Conservation (phyloP, 2,113 vertebrate genomes). For the Solenodon paradoxus region DNA sequence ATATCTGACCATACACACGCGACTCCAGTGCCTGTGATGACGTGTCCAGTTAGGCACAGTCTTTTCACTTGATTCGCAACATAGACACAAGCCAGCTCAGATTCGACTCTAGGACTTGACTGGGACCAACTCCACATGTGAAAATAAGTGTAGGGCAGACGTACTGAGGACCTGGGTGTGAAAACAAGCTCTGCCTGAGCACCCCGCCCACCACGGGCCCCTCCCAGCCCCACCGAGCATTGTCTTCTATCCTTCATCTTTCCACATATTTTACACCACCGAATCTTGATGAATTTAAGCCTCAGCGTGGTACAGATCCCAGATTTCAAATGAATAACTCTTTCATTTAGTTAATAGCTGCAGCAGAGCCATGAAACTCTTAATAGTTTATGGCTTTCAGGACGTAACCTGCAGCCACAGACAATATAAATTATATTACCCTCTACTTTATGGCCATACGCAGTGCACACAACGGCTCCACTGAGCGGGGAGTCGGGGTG, state of each 20-base stretch:
- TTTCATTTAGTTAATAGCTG: constrained; percentile 81
- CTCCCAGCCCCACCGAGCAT: not conserved
- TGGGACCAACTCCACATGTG: rapidly evolving
- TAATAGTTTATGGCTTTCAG: constrained; percentile 79
- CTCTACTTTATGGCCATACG: constrained; percentile 68
- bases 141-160: not conserved
- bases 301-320: constrained; percentile 40
- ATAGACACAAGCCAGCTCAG: too few species aligned
- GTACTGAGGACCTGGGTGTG: rapidly evolving
- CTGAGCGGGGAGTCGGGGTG: constrained; percentile 34
- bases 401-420: constrained; percentile 82
- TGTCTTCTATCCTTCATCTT: constrained; percentile 40
- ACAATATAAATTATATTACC: constrained; percentile 81
- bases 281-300: constrained; percentile 74
- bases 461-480: constrained; percentile 62
- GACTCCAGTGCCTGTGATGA: not conserved
- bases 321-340: constrained; percentile 80
- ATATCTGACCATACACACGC: rapidly evolving
- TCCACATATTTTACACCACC: constrained; percentile 61
- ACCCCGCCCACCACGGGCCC: too few species aligned
- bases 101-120: not conserved
- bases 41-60: not conserved
- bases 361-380: constrained; percentile 78
- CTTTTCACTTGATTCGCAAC: not conserved
- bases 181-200: too few species aligned